Conservation (phyloP, 1,140 invertebrate genomes). For the Drosophila auraria region DNA sequence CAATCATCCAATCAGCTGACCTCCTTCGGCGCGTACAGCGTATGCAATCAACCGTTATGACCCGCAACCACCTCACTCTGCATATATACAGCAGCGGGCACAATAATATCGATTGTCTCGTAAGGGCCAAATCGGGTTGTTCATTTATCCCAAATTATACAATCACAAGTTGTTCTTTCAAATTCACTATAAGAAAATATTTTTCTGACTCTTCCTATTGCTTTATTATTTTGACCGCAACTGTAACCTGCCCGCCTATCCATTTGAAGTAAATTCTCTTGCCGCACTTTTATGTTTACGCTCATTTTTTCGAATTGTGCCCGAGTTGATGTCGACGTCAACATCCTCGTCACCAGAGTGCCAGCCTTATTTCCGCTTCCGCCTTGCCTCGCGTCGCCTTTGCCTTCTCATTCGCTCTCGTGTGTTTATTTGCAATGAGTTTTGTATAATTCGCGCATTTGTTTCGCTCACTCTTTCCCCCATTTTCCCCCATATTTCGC, state of each 20-base stretch:
- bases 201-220: neutral
- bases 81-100: neutral
- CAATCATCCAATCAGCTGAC: constrained; percentile 80
- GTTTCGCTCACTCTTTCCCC: constrained; percentile 60
- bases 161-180: too few species aligned
- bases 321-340: constrained; percentile 73
- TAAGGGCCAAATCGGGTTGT: too few species aligned
- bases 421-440: constrained; percentile 81
- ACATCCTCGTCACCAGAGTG: constrained; percentile 73
- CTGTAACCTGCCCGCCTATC: neutral
- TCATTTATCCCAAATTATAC: too few species aligned
- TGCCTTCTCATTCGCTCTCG: constrained; percentile 15
- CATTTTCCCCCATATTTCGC: constrained; percentile 4
- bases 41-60: constrained; percentile 74
- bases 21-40: constrained; percentile 59
- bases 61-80: constrained; percentile 20
- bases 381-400: neutral
- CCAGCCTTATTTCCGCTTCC: constrained; percentile 42
- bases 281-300: constrained; percentile 77
- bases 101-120: neutral
- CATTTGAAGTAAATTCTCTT: constrained; percentile 64
- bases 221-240: constrained; percentile 1
- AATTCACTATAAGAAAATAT: too few species aligned
- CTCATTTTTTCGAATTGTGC: constrained; percentile 75
- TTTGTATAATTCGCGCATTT: constrained; percentile 83